Evolutionary conservation across 2,888 invertebrate species (phyloP).

Genomic region (Drosophila nr. medialis): DNA sequence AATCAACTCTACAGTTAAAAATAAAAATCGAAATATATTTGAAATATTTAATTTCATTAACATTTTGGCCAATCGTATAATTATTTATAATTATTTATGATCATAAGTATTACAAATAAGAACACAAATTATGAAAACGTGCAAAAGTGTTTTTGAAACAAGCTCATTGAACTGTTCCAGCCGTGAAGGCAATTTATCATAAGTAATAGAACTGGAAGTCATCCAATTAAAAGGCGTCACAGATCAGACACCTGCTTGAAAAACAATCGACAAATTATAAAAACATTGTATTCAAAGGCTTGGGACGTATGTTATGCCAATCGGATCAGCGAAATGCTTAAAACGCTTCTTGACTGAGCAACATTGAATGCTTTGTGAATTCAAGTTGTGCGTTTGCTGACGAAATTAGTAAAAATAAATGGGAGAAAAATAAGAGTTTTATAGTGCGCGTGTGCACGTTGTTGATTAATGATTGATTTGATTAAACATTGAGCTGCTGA

Average conservation of each 20-base stretch:
- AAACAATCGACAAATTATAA: conserved; percentile 13
- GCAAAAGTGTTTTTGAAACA: conserved; percentile 4
- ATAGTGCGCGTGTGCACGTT: conserved; percentile 73
- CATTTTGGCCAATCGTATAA: conserved; percentile 19
- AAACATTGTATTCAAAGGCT: conserved; percentile 23
- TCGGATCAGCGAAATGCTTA: conserved; percentile 50
- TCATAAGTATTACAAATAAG: conserved; percentile 16
- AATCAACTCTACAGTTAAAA: conserved; percentile 51
- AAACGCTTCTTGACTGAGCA: conserved; percentile 27
- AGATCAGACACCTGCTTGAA: conserved; percentile 23
- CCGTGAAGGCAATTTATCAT: conserved; percentile 29
- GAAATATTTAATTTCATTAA: conserved; percentile 24
- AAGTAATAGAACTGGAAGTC: conserved; percentile 29
- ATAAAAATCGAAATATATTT: conserved; percentile 20
- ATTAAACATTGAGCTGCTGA: conserved; percentile 5
- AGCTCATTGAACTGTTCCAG: conserved; percentile 60
- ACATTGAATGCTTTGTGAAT: conserved; percentile 49
- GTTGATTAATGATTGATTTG: conserved; percentile 74
- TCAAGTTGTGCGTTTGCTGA: conserved; percentile 29
- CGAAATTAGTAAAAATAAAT: conserved; percentile 45
- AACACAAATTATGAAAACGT: conserved; percentile 28
- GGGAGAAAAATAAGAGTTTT: conserved; percentile 34
- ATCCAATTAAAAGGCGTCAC: conserved; percentile 21
- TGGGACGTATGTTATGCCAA: conserved; percentile 16
- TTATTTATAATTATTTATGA: conserved; percentile 9